These are phyloP conservation scores for Melanotaenia pygmaea DNA, from an alignment of 2,797 vertebrate genomes.

Conservation along the genomic window DNA sequence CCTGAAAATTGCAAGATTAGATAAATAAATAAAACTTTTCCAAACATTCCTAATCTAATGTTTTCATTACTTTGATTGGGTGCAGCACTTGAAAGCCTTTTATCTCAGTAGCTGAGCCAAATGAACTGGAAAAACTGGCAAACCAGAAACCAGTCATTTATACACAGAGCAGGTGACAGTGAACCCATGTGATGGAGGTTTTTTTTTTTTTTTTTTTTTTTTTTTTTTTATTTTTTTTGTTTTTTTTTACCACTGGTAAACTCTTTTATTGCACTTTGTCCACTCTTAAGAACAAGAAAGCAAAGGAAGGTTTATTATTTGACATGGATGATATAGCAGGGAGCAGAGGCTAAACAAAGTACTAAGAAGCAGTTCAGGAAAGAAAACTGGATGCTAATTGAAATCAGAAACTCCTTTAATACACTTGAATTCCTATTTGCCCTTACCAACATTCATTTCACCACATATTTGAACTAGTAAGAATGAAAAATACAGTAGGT, in stretches of 20 bases:
- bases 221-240: no score
- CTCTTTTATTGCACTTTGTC: no score
- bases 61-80: neutral
- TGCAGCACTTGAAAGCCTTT: neutral
- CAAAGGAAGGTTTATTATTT: neutral
- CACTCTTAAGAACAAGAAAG: no score
- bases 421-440: conserved; percentile 41
- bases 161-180: no score
- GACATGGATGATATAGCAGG: neutral
- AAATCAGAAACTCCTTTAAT: no score
- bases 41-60: neutral
- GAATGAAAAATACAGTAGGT: conserved; percentile 57
- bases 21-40: neutral
- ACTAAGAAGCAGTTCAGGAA: neutral
- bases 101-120: no score
- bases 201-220: no score
- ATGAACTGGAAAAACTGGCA: no score
- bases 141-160: no score
- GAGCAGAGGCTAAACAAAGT: neutral
- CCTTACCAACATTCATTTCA: conserved; percentile 43
- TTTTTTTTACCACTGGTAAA: no score
- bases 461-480: conserved; percentile 43
- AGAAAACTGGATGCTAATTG: neutral
- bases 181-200: no score
- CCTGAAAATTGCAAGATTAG: neutral